These are phyloP conservation scores for Acyrthosiphon pisum DNA, from an alignment of 1,140 invertebrate species.

Conservation along the genomic window DNA sequence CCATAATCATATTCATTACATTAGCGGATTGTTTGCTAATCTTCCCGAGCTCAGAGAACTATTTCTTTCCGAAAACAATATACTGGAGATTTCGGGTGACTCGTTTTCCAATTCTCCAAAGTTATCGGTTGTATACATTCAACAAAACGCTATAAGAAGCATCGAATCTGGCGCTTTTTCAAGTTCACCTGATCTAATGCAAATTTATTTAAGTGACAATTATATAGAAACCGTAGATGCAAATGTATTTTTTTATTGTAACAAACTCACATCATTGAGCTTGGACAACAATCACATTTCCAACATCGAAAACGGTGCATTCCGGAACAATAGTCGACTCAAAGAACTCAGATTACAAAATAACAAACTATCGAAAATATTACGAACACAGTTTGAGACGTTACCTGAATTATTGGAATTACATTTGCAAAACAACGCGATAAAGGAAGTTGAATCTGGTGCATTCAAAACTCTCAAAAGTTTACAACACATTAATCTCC, in stretches of 20 bases:
- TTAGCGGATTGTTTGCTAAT: constrained; percentile 80
- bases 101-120: constrained; percentile 80
- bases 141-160: constrained; percentile 82
- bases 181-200: constrained; percentile 76
- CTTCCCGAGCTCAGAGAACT: constrained; percentile 78
- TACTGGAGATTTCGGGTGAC: constrained; percentile 80
- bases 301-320: constrained; percentile 80
- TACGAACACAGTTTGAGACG: constrained; percentile 80
- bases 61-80: constrained; percentile 90
- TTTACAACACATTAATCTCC: constrained; percentile 88
- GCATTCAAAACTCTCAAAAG: constrained; percentile 81
- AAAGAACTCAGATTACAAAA: constrained; percentile 86
- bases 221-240: constrained; percentile 79
- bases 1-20: constrained; percentile 86
- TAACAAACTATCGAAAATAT: constrained; percentile 79
- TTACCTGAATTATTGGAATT: constrained; percentile 81
- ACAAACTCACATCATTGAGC: constrained; percentile 81
- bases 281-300: constrained; percentile 89
- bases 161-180: constrained; percentile 78
- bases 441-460: constrained; percentile 81
- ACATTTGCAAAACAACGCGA: constrained; percentile 86
- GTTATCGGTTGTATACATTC: constrained; percentile 83
- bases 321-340: constrained; percentile 75
- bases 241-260: constrained; percentile 76
- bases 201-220: constrained; percentile 86